These are phyloP conservation scores for Hemibagrus guttatus DNA, from an alignment of 2,797 vertebrate genomes.

Conservation along the genomic window DNA sequence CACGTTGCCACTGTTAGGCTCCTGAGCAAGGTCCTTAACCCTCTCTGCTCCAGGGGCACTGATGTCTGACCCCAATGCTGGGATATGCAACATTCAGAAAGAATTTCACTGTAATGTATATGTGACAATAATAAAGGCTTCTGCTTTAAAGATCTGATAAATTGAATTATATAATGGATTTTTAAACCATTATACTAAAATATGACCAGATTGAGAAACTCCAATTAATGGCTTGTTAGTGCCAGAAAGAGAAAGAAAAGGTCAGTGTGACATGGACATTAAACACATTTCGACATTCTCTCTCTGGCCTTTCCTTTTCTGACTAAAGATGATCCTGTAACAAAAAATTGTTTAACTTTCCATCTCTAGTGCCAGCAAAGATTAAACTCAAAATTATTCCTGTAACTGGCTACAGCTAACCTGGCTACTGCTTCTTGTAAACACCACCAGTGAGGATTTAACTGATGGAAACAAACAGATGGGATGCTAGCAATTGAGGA, in stretches of 20 bases:
- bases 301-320: background rate
- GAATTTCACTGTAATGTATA: too few relatives aligned
- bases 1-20: too few relatives aligned
- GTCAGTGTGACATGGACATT: background rate
- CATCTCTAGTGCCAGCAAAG: background rate
- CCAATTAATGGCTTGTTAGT: background rate
- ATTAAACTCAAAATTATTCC: background rate
- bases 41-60: too few relatives aligned
- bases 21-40: too few relatives aligned
- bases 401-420: background rate
- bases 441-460: background rate
- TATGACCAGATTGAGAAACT: background rate
- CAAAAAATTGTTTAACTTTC: background rate
- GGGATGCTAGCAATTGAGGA: background rate
- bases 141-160: background rate
- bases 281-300: background rate
- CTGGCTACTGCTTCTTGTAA: too few relatives aligned
- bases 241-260: background rate
- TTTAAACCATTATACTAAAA: background rate
- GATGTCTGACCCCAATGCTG: too few relatives aligned
- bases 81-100: background rate
- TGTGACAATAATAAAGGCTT: background rate
- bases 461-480: background rate
- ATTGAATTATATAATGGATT: background rate
- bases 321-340: background rate